Percentiles rank a stretch among this genome's conserved stretches.
Evolutionary conservation across 2,113 vertebrate genomes (phyloP).

Genomic region (Chaetorhynchus papuensis): DNA sequence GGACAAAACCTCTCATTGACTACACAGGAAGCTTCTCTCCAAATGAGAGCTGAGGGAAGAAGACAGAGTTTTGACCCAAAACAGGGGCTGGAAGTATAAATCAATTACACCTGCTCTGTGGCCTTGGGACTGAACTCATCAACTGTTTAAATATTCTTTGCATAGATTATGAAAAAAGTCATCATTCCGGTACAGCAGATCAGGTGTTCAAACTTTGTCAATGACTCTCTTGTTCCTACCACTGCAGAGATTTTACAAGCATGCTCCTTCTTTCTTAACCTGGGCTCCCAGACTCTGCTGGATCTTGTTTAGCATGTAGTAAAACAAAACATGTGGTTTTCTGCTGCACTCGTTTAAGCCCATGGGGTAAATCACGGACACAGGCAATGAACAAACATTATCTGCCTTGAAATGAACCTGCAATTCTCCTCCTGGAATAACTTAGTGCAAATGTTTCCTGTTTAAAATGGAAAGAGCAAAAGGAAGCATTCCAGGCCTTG

Average conservation of each 20-base stretch:
- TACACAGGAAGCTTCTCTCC: slow-evolving; percentile 4
- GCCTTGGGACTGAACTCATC: slow-evolving; percentile 6
- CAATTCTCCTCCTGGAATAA: slow-evolving; percentile 70
- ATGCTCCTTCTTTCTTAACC: slow-evolving; percentile 20
- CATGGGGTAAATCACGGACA: slow-evolving; percentile 75
- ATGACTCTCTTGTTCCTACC: slow-evolving; percentile 33
- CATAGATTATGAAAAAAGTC: slow-evolving; percentile 22
- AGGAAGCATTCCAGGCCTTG: slow-evolving; percentile 78
- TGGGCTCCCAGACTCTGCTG: slow-evolving; percentile 35
- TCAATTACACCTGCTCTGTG: slow-evolving; percentile 40
- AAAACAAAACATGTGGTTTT: slow-evolving; percentile 74
- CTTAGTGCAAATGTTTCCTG: slow-evolving; percentile 80
- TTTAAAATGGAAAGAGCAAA: slow-evolving; percentile 78
- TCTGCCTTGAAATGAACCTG: slow-evolving; percentile 78
- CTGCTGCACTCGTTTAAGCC: slow-evolving; percentile 67
- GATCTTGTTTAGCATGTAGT: slow-evolving; percentile 66
- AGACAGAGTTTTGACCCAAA: slow-evolving; percentile 48
- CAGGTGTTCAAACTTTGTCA: slow-evolving; percentile 16
- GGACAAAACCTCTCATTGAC: slow-evolving; percentile 22
- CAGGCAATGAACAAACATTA: slow-evolving; percentile 75
- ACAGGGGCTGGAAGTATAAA: not conserved
- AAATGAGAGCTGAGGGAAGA: not conserved
- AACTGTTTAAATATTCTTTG: slow-evolving; percentile 28
- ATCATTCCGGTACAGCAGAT: slow-evolving; percentile 29
- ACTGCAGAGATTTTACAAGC: slow-evolving; percentile 43